Conservation (phyloP, 2,797 vertebrate species). For the Atherinosoma microstoma region DNA sequence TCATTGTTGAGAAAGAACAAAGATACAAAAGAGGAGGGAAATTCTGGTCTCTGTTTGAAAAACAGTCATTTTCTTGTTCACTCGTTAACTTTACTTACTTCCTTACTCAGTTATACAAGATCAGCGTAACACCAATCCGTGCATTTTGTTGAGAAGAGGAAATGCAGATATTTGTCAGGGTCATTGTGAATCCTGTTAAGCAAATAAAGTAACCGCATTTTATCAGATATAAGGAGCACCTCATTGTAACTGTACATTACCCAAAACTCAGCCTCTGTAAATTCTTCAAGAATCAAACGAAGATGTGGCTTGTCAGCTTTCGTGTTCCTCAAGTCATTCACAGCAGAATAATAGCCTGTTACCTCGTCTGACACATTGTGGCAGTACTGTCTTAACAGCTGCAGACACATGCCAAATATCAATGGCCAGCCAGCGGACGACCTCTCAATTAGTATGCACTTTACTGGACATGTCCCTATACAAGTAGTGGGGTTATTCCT, state of each 20-base stretch:
- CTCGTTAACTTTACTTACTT: conserved; percentile 1
- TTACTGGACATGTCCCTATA: conserved; percentile 9
- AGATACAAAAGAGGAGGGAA: not conserved
- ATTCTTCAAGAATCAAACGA: conserved; percentile 11
- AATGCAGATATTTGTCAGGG: not conserved
- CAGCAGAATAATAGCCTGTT: conserved; percentile 39
- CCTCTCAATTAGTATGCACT: conserved; percentile 31
- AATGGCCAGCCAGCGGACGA: conserved; percentile 23
- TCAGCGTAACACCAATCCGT: conserved; percentile 16
- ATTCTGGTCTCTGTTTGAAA: not conserved
- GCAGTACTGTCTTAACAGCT: conserved; percentile 41
- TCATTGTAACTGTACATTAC: conserved; percentile 2
- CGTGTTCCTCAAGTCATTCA: conserved; percentile 36
- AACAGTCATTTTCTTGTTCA: conserved; percentile 2
- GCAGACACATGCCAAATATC: conserved; percentile 36
- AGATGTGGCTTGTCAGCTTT: conserved; percentile 39
- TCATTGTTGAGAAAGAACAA: conserved; percentile 18
- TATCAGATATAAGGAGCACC: not conserved
- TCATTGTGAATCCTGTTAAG: not conserved
- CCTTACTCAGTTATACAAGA: conserved; percentile 7
- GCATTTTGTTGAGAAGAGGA: conserved; percentile 14
- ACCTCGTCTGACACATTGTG: conserved; percentile 52
- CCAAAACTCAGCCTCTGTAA: conserved; percentile 1
- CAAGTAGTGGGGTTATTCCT: not conserved
- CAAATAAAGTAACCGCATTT: not conserved